phyloP scores from a whole-genome alignment of 1,140 invertebrate genomes.

The Conus betulinus region DNA sequence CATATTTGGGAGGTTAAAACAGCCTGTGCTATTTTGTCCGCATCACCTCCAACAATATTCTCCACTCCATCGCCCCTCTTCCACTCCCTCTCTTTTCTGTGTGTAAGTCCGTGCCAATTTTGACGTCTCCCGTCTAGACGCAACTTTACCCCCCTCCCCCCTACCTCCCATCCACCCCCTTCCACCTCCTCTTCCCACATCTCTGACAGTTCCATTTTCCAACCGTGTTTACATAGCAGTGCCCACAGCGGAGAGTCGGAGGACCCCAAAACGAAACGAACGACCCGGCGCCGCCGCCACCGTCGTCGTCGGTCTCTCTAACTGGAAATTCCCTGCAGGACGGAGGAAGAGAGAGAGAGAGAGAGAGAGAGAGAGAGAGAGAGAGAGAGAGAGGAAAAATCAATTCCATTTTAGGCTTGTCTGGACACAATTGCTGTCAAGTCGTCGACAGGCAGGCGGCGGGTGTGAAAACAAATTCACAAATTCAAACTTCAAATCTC shows the following conservation, averaged over 20 bases:
- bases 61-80: too few relatives aligned
- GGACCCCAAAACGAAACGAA: neutral
- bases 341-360: too few relatives aligned
- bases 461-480: constrained; percentile 27
- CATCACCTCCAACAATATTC: too few relatives aligned
- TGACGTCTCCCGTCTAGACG: too few relatives aligned
- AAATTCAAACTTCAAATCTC: constrained; percentile 26
- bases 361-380: neutral
- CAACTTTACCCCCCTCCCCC: neutral
- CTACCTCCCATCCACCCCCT: too few relatives aligned
- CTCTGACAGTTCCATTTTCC: too few relatives aligned
- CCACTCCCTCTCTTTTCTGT: too few relatives aligned
- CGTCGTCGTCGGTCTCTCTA: neutral
- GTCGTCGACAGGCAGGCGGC: constrained; percentile 2
- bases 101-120: too few relatives aligned
- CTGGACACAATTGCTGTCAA: constrained; percentile 22
- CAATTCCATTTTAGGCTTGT: constrained; percentile 30
- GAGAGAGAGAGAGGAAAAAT: neutral
- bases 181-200: too few relatives aligned
- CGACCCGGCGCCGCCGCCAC: neutral
- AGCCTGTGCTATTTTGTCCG: too few relatives aligned
- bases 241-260: neutral
- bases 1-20: too few relatives aligned
- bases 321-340: neutral
- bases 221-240: too few relatives aligned